Evolutionary conservation across 2,797 vertebrate genomes (phyloP), one percentile per base, ranked within the genome.

Genomic region (Enteromius paludinosus): DNA sequence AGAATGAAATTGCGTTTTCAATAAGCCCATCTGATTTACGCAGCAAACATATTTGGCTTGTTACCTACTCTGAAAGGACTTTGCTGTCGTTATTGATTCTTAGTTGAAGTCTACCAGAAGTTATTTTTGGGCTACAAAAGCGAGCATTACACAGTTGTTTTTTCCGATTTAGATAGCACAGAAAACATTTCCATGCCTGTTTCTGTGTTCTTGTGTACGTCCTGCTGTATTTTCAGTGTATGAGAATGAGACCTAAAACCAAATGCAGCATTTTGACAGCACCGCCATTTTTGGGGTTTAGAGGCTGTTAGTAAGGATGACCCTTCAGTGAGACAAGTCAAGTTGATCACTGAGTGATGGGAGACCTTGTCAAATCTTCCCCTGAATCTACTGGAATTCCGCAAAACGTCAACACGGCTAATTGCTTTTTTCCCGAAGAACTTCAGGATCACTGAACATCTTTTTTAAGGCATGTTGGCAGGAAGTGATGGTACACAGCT

Each of bases 401-500:
- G 33, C 79, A 62, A 43, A 64, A 62, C 0, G 0, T 35, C 14
- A 62, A 59, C 18, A 45, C 20, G 12, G 18, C 15, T 3, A 71
- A n/a, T 7, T 2, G 10, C 20, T 79, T 70, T 25, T 72, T 72
- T 81, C 5, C 28, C 2, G 54, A 62, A 64, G 20, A 72, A 62
- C 78, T 71, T 80, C 54, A 72, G 54, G 68, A 45, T 81, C 69
- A 64, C 30, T 73, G n/a, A 72, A 62, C 68, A 49, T 81, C 6
- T 61, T 49, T 81, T 65, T 74, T 41, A 41, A 73, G 45, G 43
- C 61, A 38, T 68, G n/a, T 49, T 77, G 66, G 66, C 65, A 78
- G 66, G 73, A 70, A 25, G 33, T 28, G 33, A 69, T 76, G 73
- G 28, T 70, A 47, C 52, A 61, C n/a, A 71, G 59, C 65, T 78